phyloP scores from a whole-genome alignment of 2,797 vertebrate genomes.

The Botia almorhae region DNA sequence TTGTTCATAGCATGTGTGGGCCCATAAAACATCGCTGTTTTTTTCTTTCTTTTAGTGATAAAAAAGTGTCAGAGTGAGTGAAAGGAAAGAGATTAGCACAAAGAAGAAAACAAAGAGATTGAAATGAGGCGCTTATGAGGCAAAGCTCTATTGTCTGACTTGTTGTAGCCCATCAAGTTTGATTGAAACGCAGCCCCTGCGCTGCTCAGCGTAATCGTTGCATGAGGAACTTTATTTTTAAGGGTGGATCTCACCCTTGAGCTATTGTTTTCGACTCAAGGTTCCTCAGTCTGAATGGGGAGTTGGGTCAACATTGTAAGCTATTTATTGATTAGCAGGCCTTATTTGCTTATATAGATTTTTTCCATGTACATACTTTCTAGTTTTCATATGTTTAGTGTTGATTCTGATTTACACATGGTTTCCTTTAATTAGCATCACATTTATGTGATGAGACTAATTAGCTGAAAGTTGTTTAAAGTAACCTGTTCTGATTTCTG shows the following conservation, averaged over 20 bases:
- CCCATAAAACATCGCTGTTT: slow-evolving; percentile 50
- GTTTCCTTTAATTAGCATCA: too few species aligned
- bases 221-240: slow-evolving; percentile 19
- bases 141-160: slow-evolving; percentile 44
- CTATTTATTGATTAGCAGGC: background rate
- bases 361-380: background rate
- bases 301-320: too few species aligned
- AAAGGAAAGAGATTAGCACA: slow-evolving; percentile 46
- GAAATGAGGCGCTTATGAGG: slow-evolving; percentile 42
- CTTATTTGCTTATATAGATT: background rate
- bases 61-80: slow-evolving; percentile 43
- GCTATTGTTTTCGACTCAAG: slow-evolving; percentile 5
- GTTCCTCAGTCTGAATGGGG: background rate
- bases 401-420: background rate
- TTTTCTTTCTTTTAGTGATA: slow-evolving; percentile 3
- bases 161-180: slow-evolving; percentile 41
- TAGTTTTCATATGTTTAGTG: background rate
- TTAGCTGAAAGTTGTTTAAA: background rate
- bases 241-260: slow-evolving; percentile 23
- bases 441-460: too few species aligned
- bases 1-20: slow-evolving; percentile 42
- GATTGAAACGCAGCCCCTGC: slow-evolving; percentile 43
- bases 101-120: slow-evolving; percentile 34
- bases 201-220: slow-evolving; percentile 3
- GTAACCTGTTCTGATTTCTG: background rate